Evolutionary conservation across 1,140 invertebrate genomes (phyloP).

Genomic region (Cotesia vestalis): DNA sequence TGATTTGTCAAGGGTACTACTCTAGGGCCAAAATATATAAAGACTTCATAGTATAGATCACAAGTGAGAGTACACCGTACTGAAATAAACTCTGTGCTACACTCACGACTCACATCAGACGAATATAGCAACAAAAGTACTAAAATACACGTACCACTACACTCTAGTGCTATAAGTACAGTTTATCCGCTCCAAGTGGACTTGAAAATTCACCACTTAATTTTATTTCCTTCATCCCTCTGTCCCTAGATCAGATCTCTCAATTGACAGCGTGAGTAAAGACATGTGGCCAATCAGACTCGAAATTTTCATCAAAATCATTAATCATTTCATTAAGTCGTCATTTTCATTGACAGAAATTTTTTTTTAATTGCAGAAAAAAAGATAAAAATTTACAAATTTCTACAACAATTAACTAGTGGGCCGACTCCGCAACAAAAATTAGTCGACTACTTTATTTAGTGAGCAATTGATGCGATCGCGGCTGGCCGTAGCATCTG

Average conservation of each 20-base stretch:
- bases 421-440: neutral
- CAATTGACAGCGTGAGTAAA: conserved; percentile 42
- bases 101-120: neutral
- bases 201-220: conserved; percentile 52
- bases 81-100: neutral
- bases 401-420: too few species aligned
- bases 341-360: too few species aligned
- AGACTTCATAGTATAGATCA: neutral
- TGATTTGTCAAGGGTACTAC: conserved; percentile 58
- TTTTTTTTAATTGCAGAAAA: too few species aligned
- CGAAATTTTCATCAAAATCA: too few species aligned
- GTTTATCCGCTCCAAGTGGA: conserved; percentile 43
- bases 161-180: neutral
- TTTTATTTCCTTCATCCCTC: conserved; percentile 32
- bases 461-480: conserved; percentile 30
- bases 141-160: too few species aligned
- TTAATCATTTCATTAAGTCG: too few species aligned
- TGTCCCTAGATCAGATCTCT: conserved; percentile 46
- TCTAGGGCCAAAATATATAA: neutral
- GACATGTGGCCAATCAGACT: too few species aligned
- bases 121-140: neutral
- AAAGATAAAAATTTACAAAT: too few species aligned
- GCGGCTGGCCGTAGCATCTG: conserved; percentile 46
- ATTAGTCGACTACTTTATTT: conserved; percentile 2
- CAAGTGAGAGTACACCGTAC: neutral